Conservation (phyloP, 2,888 invertebrate species). For the Galerucella pusilla region DNA sequence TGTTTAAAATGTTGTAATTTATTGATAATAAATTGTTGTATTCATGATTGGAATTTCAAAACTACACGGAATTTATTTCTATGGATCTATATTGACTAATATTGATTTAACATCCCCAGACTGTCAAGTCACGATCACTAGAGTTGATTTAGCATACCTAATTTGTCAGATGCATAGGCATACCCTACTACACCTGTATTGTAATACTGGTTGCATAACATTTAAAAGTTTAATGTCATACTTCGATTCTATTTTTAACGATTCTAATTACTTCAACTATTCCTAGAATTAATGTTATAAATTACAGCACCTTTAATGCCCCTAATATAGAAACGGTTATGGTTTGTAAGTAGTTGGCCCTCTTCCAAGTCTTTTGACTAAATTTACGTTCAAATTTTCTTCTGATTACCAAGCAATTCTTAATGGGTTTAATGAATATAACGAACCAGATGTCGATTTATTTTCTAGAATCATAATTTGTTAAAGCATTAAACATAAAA, state of each 20-base stretch:
- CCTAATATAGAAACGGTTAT: background rate
- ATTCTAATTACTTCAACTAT: background rate
- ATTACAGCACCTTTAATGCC: background rate
- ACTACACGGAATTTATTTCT: too few relatives aligned
- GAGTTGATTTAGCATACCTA: too few relatives aligned
- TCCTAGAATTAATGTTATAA: background rate
- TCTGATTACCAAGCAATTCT: slow-evolving; percentile 29
- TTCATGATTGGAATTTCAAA: too few relatives aligned
- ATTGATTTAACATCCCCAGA: too few relatives aligned
- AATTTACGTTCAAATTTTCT: slow-evolving; percentile 16
- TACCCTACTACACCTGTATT: too few relatives aligned
- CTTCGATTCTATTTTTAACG: background rate
- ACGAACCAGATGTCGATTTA: slow-evolving; percentile 39
- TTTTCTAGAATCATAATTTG: slow-evolving; percentile 14
- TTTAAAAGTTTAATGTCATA: too few relatives aligned
- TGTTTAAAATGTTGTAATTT: too few relatives aligned
- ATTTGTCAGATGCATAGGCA: too few relatives aligned
- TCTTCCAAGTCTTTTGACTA: slow-evolving; percentile 23
- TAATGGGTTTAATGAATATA: slow-evolving; percentile 41
- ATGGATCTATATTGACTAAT: too few relatives aligned
- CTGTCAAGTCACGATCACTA: too few relatives aligned
- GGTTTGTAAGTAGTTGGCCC: slow-evolving; percentile 12
- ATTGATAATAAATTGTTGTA: too few relatives aligned
- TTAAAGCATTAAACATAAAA: background rate
- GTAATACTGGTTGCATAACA: too few relatives aligned